Evolutionary conservation across 2,888 invertebrate species (phyloP), one percentile per base, ranked within the genome.

Genomic region (Oscheius sp.): DNA sequence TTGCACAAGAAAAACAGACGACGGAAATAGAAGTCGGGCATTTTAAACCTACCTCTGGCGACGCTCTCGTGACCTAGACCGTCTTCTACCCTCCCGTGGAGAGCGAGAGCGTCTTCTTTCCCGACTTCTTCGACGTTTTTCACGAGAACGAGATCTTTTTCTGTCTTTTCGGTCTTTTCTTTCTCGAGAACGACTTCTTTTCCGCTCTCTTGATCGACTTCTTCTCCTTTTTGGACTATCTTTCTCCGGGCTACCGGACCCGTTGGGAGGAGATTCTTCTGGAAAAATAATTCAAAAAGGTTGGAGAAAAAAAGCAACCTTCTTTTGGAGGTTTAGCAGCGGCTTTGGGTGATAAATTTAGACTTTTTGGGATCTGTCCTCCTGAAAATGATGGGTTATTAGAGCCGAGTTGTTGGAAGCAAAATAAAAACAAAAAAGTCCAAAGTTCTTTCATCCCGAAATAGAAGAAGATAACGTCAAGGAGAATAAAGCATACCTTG

Each of bases 81-180:
- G 46, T 17, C 42, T 37, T 33, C 52, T 33, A 3, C 34, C 17
- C 2, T 64, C 23, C 8, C 64, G 46, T n/a, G n/a, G n/a, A n/a
- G n/a, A n/a, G n/a, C n/a, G n/a, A n/a, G n/a, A n/a, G n/a, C n/a
- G n/a, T n/a, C n/a, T n/a, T n/a, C n/a, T n/a, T 20, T 58, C 58
- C n/a, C 58, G n/a, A n/a, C 20, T 20, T 53, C 55, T 53, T 10
- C 55, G 10, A 27, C 55, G 55, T 27, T 53, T 20, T 23, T 67
- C 67, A 45, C 67, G 67, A 2, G 67, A 67, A 29, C 67, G 67
- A 46, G 33, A 33, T n/a, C 55, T 23, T 29, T 67, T 67, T n/a
- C 42, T 34, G 20, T 67, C 57, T 8, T 55, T 37, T 17, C 20
- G 31, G 10, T 27, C 48, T 23, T 46, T 42, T 27, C 33, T n/a